A percentile compares a stretch with the other conserved stretches of the same genome.
Evolutionary conservation across 2,888 invertebrate species (phyloP).

Genomic region (Xestobium rufovillosum): DNA sequence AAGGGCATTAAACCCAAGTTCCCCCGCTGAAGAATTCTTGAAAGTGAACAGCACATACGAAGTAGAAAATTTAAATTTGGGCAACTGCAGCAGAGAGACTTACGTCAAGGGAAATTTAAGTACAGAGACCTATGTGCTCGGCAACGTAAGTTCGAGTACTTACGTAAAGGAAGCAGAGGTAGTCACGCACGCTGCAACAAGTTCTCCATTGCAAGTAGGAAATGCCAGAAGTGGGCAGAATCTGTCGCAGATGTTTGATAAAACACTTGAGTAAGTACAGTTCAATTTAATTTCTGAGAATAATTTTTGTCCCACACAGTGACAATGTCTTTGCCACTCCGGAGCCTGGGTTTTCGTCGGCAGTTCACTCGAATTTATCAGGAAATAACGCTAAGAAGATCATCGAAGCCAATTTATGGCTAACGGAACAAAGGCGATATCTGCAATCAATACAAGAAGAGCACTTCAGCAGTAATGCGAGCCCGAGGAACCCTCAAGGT

Average conservation of each 20-base stretch:
- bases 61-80: background rate
- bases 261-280: conserved; percentile 1
- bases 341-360: too few relatives aligned
- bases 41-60: background rate
- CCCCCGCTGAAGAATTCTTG: conserved; percentile 4
- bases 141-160: conserved; percentile 34
- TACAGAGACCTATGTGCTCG: conserved; percentile 49
- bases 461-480: too few relatives aligned
- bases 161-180: conserved; percentile 27
- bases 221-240: background rate
- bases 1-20: conserved; percentile 19
- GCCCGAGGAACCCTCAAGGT: too few relatives aligned
- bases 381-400: conserved; percentile 23
- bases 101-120: conserved; percentile 40
- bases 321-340: too few relatives aligned
- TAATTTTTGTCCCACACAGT: too few relatives aligned
- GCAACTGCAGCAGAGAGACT: conserved; percentile 27
- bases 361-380: too few relatives aligned
- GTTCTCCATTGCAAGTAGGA: background rate
- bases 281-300: too few relatives aligned
- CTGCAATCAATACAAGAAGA: conserved; percentile 49
- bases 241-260: background rate
- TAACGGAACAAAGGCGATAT: conserved; percentile 36
- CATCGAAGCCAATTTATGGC: conserved; percentile 42
- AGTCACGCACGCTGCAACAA: background rate